Base-by-base conservation (phyloP, 2,888 invertebrate species). In the Ichneumoninae sp. region DNA sequence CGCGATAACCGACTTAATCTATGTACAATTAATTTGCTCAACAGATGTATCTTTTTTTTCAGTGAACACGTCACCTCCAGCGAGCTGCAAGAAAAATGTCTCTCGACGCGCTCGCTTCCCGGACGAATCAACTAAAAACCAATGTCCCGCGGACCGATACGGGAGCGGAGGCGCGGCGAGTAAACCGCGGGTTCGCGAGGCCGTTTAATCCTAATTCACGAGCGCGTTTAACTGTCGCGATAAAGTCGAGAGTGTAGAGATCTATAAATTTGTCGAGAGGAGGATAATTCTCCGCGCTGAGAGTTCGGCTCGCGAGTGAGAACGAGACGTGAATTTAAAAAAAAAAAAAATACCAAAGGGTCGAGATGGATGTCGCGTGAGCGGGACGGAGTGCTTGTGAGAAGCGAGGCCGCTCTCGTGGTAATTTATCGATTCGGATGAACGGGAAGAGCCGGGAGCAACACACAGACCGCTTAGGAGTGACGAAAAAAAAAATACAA, bases 351-450 rank as follows among this genome's bases (percentile, higher is more conserved):
- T 54, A 83, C 44, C 77, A 71, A 76, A 78, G 40, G 84, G 72
- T 50, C 66, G 75, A 83, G 81, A 83, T 77, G 78, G 77, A 83
- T 84, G 80, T 84, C 76, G 77, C 78, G 77, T 13, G 81, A 81
- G 69, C 76, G 82, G 52, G 76, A 79, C 80, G 69, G 74, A 86
- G 75, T 83, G 76, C 52, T 84, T 78, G 84, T 79, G 84, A 84
- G 84, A 84, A 84, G 82, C 79, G 79, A 70, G 47, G 78, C 57
- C 74, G 72, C 74, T 60, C 54, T 52, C 52, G 78, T 78, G 86
- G 84, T 87, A 86, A 89, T 90, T 88, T 90, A 91, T 91, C 88
- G 90, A 91, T 92, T 91, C 84, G 86, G 86, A 84, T 80, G 85
- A 82, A 85, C 82, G 83, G 8, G 10, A 86, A 84, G 75, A 76